A percentile compares a stretch with the other conserved stretches of the same genome.
Conservation (phyloP, 2,888 invertebrate genomes). For the Agriopis leucophaearia region DNA sequence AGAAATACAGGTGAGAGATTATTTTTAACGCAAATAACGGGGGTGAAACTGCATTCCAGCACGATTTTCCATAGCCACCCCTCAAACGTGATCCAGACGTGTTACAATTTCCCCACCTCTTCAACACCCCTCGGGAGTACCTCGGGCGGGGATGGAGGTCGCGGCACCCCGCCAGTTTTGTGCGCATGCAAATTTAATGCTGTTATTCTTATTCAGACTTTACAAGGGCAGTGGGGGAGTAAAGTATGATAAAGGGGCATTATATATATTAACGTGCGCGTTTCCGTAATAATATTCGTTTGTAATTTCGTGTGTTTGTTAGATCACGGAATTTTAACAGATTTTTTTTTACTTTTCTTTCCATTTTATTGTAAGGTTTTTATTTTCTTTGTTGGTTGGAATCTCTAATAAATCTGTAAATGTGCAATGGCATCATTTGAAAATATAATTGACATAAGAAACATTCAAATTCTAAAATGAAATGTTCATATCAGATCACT, state of each 20-base stretch:
- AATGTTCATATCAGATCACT: no score
- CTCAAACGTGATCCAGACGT: constrained; percentile 61
- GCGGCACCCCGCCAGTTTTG: constrained; percentile 67
- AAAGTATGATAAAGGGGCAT: constrained; percentile 68
- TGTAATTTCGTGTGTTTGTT: constrained; percentile 8
- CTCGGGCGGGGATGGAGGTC: constrained; percentile 49
- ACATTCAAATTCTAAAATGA: no score
- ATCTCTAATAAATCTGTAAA: not conserved
- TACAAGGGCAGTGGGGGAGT: constrained; percentile 81
- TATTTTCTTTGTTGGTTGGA: no score
- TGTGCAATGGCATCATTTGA: not conserved
- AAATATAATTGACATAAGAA: no score
- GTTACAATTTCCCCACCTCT: constrained; percentile 58
- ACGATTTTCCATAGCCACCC: constrained; percentile 65
- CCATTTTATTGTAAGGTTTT: no score
- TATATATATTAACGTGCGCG: constrained; percentile 51
- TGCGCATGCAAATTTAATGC: constrained; percentile 82
- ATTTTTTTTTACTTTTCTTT: no score
- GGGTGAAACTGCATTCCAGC: constrained; percentile 75
- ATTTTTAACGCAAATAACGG: constrained; percentile 59
- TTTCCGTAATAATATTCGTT: constrained; percentile 36
- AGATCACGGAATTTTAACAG: constrained; percentile 11
- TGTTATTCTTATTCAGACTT: constrained; percentile 80
- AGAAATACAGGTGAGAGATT: constrained; percentile 50
- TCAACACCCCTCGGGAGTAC: constrained; percentile 35